Percentiles rank a stretch among this genome's conserved stretches.
phyloP scores from a whole-genome alignment of 2,888 invertebrate genomes.

The Acronicta alni region DNA sequence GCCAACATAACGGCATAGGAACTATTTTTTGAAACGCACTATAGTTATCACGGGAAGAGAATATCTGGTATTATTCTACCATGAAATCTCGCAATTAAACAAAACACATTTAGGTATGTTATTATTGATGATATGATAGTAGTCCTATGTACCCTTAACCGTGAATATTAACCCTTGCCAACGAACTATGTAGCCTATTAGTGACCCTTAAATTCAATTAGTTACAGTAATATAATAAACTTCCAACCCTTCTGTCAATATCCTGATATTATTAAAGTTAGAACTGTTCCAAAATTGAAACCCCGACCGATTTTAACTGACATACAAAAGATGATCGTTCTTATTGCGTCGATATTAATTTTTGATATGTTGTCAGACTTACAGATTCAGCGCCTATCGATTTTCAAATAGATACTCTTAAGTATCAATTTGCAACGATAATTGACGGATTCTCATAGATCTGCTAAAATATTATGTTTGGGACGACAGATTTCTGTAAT shows the following conservation, averaged over 20 bases:
- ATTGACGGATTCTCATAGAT: slow-evolving; percentile 23
- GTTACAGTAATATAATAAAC: slow-evolving; percentile 6
- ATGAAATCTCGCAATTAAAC: too few species aligned
- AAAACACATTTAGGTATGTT: too few species aligned
- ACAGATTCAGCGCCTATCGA: slow-evolving; percentile 6
- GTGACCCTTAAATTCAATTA: slow-evolving; percentile 27
- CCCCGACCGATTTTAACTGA: background rate
- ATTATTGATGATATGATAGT: too few species aligned
- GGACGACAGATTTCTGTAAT: background rate
- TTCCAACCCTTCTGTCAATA: slow-evolving; percentile 1
- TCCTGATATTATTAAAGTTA: slow-evolving; percentile 12
- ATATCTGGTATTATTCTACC: too few species aligned
- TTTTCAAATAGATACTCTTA: slow-evolving; percentile 25
- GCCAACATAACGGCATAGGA: too few species aligned
- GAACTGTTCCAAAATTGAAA: background rate
- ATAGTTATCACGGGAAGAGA: too few species aligned
- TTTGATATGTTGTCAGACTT: too few species aligned
- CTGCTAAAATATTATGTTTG: slow-evolving; percentile 5
- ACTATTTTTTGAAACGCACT: too few species aligned
- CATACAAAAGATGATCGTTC: too few species aligned
- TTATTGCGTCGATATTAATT: too few species aligned
- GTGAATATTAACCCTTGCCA: slow-evolving; percentile 2
- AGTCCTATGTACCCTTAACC: background rate
- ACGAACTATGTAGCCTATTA: background rate
- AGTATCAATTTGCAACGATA: slow-evolving; percentile 31